Base-by-base conservation (phyloP, 2,797 vertebrate species). In the Rhodeus uyekii region DNA sequence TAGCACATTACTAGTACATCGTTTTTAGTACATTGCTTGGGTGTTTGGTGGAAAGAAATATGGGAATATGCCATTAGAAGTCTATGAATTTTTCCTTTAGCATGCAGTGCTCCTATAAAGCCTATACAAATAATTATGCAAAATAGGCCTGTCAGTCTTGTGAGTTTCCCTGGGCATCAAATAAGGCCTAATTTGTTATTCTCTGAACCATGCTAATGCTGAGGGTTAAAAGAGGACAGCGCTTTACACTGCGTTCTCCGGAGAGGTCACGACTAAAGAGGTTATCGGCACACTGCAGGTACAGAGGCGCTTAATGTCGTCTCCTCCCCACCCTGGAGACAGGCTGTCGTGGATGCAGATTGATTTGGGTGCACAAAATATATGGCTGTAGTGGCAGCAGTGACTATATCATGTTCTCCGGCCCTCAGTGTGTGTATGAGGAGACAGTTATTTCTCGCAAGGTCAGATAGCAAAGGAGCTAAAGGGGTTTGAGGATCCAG, bases 331-430 rank as follows among this genome's bases (percentile, higher is more conserved):
- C 78, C 83, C 44, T 10, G 61, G 69, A 81, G 85, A 82, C 83
- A 76, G 64, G 24, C 75, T 64, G 76, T 74, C 73, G 16, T 53
- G 61, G 72, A 72, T 27, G 58, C 22, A 75, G 64, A 76, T 73
- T 83, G 78, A 83, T 84, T 85, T 85, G 29, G 65, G 68, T 63
- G 67, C 38, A 71, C 60, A 50, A 79, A 84, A 89, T 82, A 83
- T 82, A 86, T 78, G 58, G 80, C 76, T 55, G 58, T n/a, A 64
- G 58, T 84, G 81, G 76, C 75, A 83, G 83, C 46, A 75, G 67
- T 60, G 46, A 76, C 78, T 83, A 84, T 76, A 80, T 88, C 81
- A 87, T 84, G 78, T 74, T 75, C 64, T 68, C 44, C 16, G 32
- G 86, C 68, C 82, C 72, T 50, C 71, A 61, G 81, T 68, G 77